These are phyloP conservation scores for Cosmorhoe ocellata DNA, from an alignment of 2,888 invertebrate genomes.

Conservation along the genomic window DNA sequence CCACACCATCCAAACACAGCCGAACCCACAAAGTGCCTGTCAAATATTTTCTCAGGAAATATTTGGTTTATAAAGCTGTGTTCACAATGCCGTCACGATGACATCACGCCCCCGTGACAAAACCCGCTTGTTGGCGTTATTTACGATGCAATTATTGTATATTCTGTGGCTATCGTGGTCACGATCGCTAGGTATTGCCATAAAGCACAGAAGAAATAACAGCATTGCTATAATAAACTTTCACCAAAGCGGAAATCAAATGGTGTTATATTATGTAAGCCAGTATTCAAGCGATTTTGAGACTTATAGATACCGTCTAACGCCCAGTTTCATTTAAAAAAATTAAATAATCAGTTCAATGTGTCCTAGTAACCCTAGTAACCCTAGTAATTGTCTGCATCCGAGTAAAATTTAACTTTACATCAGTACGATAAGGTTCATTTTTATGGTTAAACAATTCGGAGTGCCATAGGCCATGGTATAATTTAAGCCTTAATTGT, in stretches of 20 bases:
- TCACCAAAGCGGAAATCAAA: no score
- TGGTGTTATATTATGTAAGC: no score
- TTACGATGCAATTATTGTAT: background rate
- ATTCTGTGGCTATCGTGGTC: constrained; percentile 16
- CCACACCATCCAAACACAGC: constrained; percentile 5
- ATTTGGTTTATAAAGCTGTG: constrained; percentile 21
- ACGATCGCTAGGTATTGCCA: background rate
- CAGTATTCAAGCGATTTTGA: background rate
- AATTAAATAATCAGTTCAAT: background rate
- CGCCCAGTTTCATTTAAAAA: background rate
- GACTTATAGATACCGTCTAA: background rate
- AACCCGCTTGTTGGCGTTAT: constrained; percentile 15
- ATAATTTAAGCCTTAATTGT: constrained; percentile 15
- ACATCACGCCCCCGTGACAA: constrained; percentile 28
- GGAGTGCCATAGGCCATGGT: background rate
- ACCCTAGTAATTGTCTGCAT: background rate
- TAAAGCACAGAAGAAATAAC: no score
- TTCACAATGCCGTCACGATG: constrained; percentile 10
- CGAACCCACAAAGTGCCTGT: background rate
- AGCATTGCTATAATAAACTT: no score
- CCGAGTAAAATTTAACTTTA: background rate
- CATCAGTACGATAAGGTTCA: background rate
- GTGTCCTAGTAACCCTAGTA: no score
- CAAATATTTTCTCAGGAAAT: constrained; percentile 16
- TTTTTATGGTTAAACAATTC: background rate